Conservation (phyloP, 2,888 invertebrate species). For the Phalera bucephala region DNA sequence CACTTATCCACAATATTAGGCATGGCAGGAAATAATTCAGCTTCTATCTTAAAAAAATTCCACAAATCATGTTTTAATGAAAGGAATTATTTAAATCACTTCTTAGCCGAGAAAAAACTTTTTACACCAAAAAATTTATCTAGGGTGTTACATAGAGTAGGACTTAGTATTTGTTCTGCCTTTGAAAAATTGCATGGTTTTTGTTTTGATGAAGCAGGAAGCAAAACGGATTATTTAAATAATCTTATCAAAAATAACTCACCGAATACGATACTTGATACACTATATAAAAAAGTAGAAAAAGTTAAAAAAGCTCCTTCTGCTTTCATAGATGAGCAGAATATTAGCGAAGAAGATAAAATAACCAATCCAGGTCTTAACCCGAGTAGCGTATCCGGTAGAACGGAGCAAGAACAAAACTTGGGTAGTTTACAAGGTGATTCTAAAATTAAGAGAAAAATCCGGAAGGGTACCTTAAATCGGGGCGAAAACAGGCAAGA, state of each 20-base stretch:
- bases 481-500: not conserved
- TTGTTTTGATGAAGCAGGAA: too few species aligned
- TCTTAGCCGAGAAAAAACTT: constrained; percentile 22
- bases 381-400: too few species aligned
- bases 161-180: not conserved
- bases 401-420: constrained; percentile 10
- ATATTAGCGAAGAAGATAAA: too few species aligned
- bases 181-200: constrained; percentile 1
- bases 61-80: not conserved
- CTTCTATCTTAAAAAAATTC: not conserved
- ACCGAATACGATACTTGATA: not conserved
- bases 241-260: not conserved
- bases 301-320: constrained; percentile 24
- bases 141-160: constrained; percentile 2
- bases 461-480: constrained; percentile 1
- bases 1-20: constrained; percentile 21
- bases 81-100: not conserved
- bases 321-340: constrained; percentile 12
- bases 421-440: constrained; percentile 27
- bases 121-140: constrained; percentile 38
- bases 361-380: too few species aligned
- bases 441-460: constrained; percentile 25
- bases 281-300: not conserved
- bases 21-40: constrained; percentile 23
- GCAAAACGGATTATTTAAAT: too few species aligned